Percentiles rank a stretch among this genome's conserved stretches.
Evolutionary conservation across 2,888 invertebrate species (phyloP).

Genomic region (Germaria angustata): DNA sequence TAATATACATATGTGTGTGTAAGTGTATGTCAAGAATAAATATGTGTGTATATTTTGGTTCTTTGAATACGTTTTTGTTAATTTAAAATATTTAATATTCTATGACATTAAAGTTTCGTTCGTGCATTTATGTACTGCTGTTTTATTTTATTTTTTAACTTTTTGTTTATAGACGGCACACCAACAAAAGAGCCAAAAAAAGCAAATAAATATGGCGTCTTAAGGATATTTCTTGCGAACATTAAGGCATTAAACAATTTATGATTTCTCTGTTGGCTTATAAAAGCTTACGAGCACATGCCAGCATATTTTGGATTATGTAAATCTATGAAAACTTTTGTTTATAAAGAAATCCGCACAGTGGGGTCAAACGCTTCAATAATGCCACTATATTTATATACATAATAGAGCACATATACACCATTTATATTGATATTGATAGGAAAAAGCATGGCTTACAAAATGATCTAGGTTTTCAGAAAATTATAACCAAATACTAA

Average conservation of each 20-base stretch:
- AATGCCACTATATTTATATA: no score
- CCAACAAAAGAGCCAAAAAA: neutral
- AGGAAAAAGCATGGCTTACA: no score
- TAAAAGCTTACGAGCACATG: neutral
- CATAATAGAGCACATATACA: no score
- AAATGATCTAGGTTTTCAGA: no score
- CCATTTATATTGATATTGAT: no score
- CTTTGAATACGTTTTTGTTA: slow-evolving; percentile 1
- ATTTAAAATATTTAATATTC: slow-evolving; percentile 35
- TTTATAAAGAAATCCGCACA: no score
- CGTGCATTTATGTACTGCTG: slow-evolving; percentile 1
- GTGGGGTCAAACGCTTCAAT: no score
- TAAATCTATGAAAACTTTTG: neutral
- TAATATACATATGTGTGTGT: no score
- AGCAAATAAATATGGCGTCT: slow-evolving; percentile 32
- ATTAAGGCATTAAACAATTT: neutral
- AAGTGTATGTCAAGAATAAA: no score
- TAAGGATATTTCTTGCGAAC: slow-evolving; percentile 8
- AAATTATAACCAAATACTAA: no score
- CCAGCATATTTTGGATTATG: neutral
- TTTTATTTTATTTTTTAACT: neutral
- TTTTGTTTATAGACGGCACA: slow-evolving; percentile 12
- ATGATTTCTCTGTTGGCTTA: slow-evolving; percentile 11
- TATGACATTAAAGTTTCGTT: slow-evolving; percentile 17
- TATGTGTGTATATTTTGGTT: no score